Conservation (phyloP, 2,113 vertebrate genomes). For the Peucedramus taeniatus region DNA sequence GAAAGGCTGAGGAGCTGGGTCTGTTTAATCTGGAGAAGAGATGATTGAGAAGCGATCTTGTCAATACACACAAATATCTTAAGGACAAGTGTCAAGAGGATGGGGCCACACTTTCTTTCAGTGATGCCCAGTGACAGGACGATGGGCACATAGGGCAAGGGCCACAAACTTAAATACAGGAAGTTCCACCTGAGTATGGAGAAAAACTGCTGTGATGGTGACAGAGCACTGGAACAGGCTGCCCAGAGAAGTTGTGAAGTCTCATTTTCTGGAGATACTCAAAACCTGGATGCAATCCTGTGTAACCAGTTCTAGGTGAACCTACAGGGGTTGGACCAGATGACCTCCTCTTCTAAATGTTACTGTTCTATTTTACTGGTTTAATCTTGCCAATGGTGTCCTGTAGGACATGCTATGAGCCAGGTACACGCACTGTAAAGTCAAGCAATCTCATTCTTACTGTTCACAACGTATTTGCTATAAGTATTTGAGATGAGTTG, state of each 20-base stretch:
- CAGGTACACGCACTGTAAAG: not conserved
- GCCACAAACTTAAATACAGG: not conserved
- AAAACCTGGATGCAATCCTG: not conserved
- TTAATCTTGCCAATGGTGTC: not conserved
- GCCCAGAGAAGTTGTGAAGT: not conserved
- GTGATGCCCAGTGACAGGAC: not conserved
- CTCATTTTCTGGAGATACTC: not conserved
- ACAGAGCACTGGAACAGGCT: not conserved
- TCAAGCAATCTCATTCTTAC: not conserved
- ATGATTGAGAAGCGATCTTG: not conserved
- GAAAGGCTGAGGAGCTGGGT: not conserved
- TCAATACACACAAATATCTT: not conserved
- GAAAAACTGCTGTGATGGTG: not conserved
- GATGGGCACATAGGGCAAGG: not conserved
- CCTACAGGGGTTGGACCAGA: not conserved
- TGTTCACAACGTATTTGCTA: not conserved
- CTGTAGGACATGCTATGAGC: not conserved
- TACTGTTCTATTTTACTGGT: not conserved
- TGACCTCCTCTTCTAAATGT: not conserved
- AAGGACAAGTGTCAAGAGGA: not conserved
- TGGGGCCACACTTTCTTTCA: not conserved
- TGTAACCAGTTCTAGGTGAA: not conserved
- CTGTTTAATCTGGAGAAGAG: not conserved
- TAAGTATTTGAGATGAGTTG: constrained; percentile 39
- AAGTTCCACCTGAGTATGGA: not conserved